phyloP scores from a whole-genome alignment of 1,140 invertebrate species.

The Drosophila subpulchrella region DNA sequence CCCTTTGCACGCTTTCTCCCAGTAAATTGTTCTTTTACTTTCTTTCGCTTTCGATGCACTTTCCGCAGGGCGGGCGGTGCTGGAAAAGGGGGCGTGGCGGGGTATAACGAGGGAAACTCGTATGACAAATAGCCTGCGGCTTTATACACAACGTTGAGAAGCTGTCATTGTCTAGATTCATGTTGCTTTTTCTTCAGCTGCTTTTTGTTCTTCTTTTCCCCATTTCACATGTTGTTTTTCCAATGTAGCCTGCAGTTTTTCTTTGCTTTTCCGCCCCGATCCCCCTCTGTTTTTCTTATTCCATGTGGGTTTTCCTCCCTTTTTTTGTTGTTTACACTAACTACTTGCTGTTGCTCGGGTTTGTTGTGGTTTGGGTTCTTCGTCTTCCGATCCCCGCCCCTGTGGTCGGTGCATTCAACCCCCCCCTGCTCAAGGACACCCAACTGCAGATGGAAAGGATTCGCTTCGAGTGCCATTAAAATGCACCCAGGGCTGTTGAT shows the following conservation, averaged over 20 bases:
- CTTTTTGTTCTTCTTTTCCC: constrained; percentile 23
- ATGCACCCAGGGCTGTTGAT: constrained; percentile 65
- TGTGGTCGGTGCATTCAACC: constrained; percentile 11
- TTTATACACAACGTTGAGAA: constrained; percentile 67
- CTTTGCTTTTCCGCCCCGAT: constrained; percentile 9
- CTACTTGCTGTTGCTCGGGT: constrained; percentile 48
- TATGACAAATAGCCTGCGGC: constrained; percentile 66
- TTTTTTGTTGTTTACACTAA: constrained; percentile 43
- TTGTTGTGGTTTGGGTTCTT: constrained; percentile 38
- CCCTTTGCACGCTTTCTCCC: constrained; percentile 1
- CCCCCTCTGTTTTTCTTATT: constrained; percentile 16
- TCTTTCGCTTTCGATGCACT: constrained; percentile 28
- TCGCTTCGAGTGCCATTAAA: constrained; percentile 53
- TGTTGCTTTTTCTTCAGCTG: constrained; percentile 47
- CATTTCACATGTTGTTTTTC: constrained; percentile 31
- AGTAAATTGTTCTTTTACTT: constrained; percentile 45
- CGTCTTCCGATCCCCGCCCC: not conserved
- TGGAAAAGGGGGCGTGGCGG: not conserved
- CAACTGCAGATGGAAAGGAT: constrained; percentile 31
- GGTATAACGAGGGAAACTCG: constrained; percentile 55
- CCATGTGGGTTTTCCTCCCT: constrained; percentile 22
- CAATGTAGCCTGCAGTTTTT: constrained; percentile 36
- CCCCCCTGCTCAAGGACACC: constrained; percentile 34
- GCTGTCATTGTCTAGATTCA: constrained; percentile 68
- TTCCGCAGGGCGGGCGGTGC: constrained; percentile 2